Evolutionary conservation across 2,113 vertebrate genomes (phyloP), one percentile per base, ranked within the genome.

Genomic region (Maccullochella peelii): DNA sequence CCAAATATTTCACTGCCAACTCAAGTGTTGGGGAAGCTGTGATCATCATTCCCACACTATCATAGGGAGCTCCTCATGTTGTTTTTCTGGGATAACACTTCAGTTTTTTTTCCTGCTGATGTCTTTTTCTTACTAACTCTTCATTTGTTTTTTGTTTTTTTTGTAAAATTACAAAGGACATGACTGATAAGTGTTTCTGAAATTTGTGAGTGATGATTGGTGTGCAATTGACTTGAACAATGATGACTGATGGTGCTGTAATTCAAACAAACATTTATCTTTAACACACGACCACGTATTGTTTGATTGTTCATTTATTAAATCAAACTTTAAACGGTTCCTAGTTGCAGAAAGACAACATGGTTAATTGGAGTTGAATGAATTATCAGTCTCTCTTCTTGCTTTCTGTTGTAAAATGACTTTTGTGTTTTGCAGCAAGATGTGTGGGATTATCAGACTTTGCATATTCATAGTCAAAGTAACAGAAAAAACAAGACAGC

Each of bases 291-390:
- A 1, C 62, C 21, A 15, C 23, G 7, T 27, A 16, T 27, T 47
- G 40, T 25, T 55, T 49, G 50, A 40, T 70, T 25, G 23, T 57
- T 57, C 7, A 40, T 38, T 70, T 16, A 15, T 55, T 2, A 25
- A 38, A 55, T 55, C 33, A 40, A 57, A 40, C 30, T 62, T 33
- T 20, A 20, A 62, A 54, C 52, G 20, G 8, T 23, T n/a, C 11
- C 21, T 14, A 40, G 9, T 40, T 40, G 23, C 11, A 16, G 23
- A 14, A 14, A 52, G 18, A 23, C 42, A 40, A 36, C 63, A 61
- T 49, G 44, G 27, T 77, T 66, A 67, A 84, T 25, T 65, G 61
- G 73, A 47, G 67, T 66, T 25, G n/a, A 25, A 50, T 73, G 23
- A 78, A 79, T 52, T 42, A 33, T 78, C 72, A 54, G 73, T 47